Conservation (phyloP, 1,140 invertebrate genomes). For the Drosophila sulfurigaster region DNA sequence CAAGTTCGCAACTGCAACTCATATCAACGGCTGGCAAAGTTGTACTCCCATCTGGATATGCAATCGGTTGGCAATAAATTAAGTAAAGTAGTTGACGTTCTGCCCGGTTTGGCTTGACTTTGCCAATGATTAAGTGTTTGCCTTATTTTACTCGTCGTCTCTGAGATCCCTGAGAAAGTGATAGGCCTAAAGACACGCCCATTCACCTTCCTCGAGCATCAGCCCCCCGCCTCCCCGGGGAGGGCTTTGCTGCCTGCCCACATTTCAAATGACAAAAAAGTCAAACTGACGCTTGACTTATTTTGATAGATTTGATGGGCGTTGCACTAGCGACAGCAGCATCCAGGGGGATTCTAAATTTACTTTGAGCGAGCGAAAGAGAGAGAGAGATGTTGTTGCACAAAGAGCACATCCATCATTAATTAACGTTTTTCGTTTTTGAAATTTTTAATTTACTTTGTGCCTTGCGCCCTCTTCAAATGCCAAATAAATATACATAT, state of each 20-base stretch:
- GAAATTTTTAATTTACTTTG: constrained; percentile 17
- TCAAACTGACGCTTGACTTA: constrained; percentile 70
- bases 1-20: constrained; percentile 16
- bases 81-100: constrained; percentile 75
- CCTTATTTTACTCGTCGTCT: constrained; percentile 28
- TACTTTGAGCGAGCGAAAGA: constrained; percentile 20
- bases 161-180: constrained; percentile 29
- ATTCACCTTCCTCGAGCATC: background rate
- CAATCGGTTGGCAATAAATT: constrained; percentile 80
- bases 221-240: background rate
- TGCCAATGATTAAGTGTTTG: constrained; percentile 73
- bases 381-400: background rate
- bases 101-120: constrained; percentile 63
- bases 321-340: constrained; percentile 26
- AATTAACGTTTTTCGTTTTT: constrained; percentile 56
- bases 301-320: constrained; percentile 74
- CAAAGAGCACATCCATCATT: constrained; percentile 50
- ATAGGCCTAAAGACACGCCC: constrained; percentile 43
- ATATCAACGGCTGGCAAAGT: constrained; percentile 31
- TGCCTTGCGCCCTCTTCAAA: background rate
- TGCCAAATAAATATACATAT: constrained; percentile 19
- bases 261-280: constrained; percentile 62
- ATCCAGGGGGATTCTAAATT: constrained; percentile 46
- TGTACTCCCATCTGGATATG: constrained; percentile 36
- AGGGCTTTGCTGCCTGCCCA: constrained; percentile 5